Evolutionary conservation across 2,797 vertebrate genomes (phyloP), one percentile per base, ranked within the genome.

Genomic region (Cichlasoma orientale): DNA sequence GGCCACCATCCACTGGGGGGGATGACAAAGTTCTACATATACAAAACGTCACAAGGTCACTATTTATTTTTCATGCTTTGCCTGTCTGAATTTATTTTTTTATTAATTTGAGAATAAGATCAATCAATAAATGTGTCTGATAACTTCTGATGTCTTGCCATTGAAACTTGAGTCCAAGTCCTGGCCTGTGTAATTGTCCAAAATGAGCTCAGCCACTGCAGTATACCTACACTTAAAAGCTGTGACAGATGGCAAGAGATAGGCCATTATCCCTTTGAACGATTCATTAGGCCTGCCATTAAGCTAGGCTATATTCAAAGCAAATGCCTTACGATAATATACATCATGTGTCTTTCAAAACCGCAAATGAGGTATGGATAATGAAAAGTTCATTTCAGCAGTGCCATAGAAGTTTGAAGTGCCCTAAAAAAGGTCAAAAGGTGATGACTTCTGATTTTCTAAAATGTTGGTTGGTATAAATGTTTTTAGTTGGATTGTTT

Each of bases 161-260:
- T 18, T 74, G 27, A 56, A 66, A 63, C 47, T 54, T 68, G 27
- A 53, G 47, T 87, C 72, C 69, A 83, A 82, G 69, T 72, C 14
- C 29, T 72, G 68, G 56, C 54, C n/a, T 63, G 59, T 57, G 56
- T 73, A 69, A 79, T 53, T 54, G 41, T 73, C 77, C 73, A 82
- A 77, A 81, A 85, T 82, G 75, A 74, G 77, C 44, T 21, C 14
- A 6, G 57, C 68, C 56, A 56, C 56, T 79, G 69, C 72, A 63
- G 63, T 72, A 44, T 81, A 76, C 21, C 71, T 84, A 70, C 56
- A 84, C 71, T 89, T 86, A 82, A 87, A 82, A 87, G 77, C 81
- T 52, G 36, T 75, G 75, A 89, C 83, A 87, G 82, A 90, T 84
- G 87, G 80, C 55, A 41, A 73, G 70, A 78, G 74, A 72, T 27